Evolutionary conservation across 1,140 invertebrate species (phyloP), one percentile per base, ranked within the genome.

Genomic region (Helicoverpa zea): DNA sequence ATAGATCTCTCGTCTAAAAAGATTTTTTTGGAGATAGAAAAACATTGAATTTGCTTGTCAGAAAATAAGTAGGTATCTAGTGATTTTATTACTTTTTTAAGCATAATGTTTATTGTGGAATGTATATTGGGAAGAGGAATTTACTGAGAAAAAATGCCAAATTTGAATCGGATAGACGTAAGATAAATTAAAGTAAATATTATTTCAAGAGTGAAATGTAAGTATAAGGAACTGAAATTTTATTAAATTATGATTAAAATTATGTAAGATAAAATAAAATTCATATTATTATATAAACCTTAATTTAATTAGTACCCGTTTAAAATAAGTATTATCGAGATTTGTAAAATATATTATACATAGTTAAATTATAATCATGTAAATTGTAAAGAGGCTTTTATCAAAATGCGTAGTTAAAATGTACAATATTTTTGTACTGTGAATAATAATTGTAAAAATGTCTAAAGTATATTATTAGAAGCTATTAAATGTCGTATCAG

Each of bases 391-490:
- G 54, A 84, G 63, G 54, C 61, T 83, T 77, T 58, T 79, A 68
- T 58, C 18, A 43, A 58, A 79, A 58, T 35, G 52, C 43, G 49
- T 54, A 23, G 14, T 68, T 56, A 61, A 80, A 79, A 81, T 82
- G 63, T 87, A 87, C 86, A 84, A 87, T 83, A 89, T 89, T 89
- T 89, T 89, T 89, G 85, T 89, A 89, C 84, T 85, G 77, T 83
- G 73, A 78, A 82, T 79, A 56, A 80, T 35, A 43, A 70, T 84
- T 52, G 63, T 66, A 49, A 85, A 59, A 80, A 83, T 80, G 72
- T 70, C 82, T 68, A 59, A 80, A 70, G 81, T 75, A 81, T 84
- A 75, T 73, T 81, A 82, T 73, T 81, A 82, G 72, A 83, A 77
- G 80, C 52, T 82, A 87, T 76, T 86, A 87, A 86, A 87, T 74